These are phyloP conservation scores for Pollenia angustigena DNA, from an alignment of 2,888 invertebrate species.

Conservation along the genomic window DNA sequence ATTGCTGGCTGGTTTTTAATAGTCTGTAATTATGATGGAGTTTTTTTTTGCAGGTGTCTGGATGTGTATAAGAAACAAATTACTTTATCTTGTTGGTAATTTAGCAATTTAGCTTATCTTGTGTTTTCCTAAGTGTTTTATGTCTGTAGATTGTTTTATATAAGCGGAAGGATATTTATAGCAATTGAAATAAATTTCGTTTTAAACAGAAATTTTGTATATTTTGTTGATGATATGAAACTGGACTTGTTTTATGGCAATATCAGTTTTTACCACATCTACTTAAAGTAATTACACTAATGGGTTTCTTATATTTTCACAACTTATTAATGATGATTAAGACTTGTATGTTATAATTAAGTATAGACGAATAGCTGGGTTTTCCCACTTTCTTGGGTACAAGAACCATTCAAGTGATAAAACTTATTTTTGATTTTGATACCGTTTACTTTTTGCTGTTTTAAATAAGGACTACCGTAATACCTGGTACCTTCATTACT, in stretches of 20 bases:
- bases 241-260: background rate
- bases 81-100: background rate
- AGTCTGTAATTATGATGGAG: slow-evolving; percentile 21
- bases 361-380: too few relatives aligned
- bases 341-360: too few relatives aligned
- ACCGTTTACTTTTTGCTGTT: too few relatives aligned
- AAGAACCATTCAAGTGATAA: too few relatives aligned
- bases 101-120: slow-evolving; percentile 36
- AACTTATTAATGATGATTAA: background rate
- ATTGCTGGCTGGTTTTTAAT: background rate
- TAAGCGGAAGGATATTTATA: slow-evolving; percentile 51
- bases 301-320: background rate
- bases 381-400: too few relatives aligned
- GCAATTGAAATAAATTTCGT: background rate
- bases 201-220: background rate
- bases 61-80: background rate
- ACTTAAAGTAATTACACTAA: background rate
- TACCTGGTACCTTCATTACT: too few relatives aligned
- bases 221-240: too few relatives aligned
- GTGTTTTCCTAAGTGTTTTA: slow-evolving; percentile 13
- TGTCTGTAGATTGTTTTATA: slow-evolving; percentile 11
- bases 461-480: too few relatives aligned
- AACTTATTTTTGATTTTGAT: too few relatives aligned
- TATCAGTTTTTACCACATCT: too few relatives aligned
- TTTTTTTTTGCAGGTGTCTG: slow-evolving; percentile 39